Evolutionary conservation across 2,888 invertebrate genomes (phyloP).

Genomic region (Drosophila paranaensis): DNA sequence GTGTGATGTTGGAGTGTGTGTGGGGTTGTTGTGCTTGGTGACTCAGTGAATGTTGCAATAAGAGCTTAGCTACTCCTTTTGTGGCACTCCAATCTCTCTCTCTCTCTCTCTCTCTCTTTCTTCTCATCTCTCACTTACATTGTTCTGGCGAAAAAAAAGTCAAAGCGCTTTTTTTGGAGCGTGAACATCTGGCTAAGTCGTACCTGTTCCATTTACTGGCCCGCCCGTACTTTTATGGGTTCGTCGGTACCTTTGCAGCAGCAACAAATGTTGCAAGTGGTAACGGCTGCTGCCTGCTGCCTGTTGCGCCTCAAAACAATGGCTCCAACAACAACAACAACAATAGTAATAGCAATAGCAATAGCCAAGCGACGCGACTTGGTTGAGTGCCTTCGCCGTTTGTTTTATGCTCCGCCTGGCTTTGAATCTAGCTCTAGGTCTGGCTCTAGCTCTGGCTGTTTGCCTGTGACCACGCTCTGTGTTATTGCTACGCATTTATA

Average conservation of each 20-base stretch:
- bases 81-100: background rate
- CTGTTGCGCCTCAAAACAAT: slow-evolving; percentile 51
- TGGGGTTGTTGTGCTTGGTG: slow-evolving; percentile 21
- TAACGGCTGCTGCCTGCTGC: slow-evolving; percentile 52
- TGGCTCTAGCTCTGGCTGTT: slow-evolving; percentile 40
- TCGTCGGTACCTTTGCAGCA: slow-evolving; percentile 68
- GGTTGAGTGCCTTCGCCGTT: slow-evolving; percentile 76
- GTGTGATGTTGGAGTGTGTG: slow-evolving; percentile 18
- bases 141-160: slow-evolving; percentile 67
- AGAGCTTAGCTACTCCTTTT: slow-evolving; percentile 8
- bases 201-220: slow-evolving; percentile 78
- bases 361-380: slow-evolving; percentile 50
- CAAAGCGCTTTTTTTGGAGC: slow-evolving; percentile 72
- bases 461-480: slow-evolving; percentile 54
- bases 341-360: slow-evolving; percentile 40
- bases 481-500: slow-evolving; percentile 72
- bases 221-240: slow-evolving; percentile 78
- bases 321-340: slow-evolving; percentile 56
- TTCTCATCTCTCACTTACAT: slow-evolving; percentile 28
- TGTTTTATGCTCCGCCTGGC: slow-evolving; percentile 75
- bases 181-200: slow-evolving; percentile 70
- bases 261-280: slow-evolving; percentile 69
- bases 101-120: background rate
- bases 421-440: slow-evolving; percentile 42
- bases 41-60: slow-evolving; percentile 43